Evolutionary conservation across 2,888 invertebrate species (phyloP).

Genomic region (Rotaria socialis): DNA sequence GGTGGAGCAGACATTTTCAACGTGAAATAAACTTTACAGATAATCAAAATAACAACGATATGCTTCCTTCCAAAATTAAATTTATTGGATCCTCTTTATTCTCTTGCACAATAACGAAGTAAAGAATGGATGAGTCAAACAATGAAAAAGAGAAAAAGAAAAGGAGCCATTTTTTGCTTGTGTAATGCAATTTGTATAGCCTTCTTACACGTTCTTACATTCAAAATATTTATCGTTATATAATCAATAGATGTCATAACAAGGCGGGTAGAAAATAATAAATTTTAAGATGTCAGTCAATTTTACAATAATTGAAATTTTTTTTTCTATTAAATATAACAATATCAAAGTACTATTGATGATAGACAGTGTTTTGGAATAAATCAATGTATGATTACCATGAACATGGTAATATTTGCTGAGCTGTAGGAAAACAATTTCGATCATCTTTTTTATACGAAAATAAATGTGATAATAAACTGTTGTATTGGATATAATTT

Average conservation of each 20-base stretch:
- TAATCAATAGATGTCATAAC: background rate
- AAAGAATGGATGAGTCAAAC: background rate
- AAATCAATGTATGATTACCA: too few species aligned
- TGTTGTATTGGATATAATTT: too few species aligned
- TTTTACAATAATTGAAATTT: too few species aligned
- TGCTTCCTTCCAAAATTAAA: background rate
- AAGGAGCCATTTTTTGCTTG: background rate
- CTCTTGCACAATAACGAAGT: slow-evolving; percentile 1
- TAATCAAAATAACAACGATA: background rate
- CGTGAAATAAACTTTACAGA: background rate
- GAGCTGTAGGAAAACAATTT: too few species aligned
- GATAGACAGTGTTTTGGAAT: too few species aligned
- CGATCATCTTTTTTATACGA: too few species aligned
- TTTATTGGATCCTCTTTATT: background rate
- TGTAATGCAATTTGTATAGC: background rate
- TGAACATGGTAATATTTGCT: too few species aligned
- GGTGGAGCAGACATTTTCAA: background rate
- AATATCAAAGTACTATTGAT: too few species aligned
- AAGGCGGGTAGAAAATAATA: too few species aligned
- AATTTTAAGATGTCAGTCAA: too few species aligned
- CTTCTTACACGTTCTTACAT: background rate
- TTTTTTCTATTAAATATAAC: too few species aligned
- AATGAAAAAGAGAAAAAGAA: background rate
- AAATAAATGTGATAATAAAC: too few species aligned
- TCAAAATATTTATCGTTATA: background rate